These are phyloP conservation scores for Hydrolagus colliei DNA, from an alignment of 2,797 vertebrate species.

Conservation along the genomic window DNA sequence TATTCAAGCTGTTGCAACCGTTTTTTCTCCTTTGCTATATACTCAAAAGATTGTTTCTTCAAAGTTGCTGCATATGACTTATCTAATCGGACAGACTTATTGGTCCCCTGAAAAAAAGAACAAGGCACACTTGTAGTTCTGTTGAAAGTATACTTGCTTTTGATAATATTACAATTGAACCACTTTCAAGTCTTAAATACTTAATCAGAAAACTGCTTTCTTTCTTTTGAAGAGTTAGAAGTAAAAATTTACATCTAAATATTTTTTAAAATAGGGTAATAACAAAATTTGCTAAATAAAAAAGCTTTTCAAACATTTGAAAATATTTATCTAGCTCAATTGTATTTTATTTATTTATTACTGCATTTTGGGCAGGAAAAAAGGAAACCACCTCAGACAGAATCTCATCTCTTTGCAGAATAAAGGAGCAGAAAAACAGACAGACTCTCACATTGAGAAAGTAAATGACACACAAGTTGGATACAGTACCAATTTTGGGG, in stretches of 20 bases:
- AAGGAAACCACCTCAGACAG: no score
- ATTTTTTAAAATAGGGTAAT: not conserved
- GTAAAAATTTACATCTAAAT: not conserved
- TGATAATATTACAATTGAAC: not conserved
- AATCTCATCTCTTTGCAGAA: no score
- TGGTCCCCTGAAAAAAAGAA: constrained; percentile 53
- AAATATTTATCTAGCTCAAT: not conserved
- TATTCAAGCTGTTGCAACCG: constrained; percentile 84
- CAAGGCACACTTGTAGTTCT: constrained; percentile 35
- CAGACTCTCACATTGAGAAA: no score
- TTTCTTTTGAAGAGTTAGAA: not conserved
- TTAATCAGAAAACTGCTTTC: not conserved
- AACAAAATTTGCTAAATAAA: not conserved
- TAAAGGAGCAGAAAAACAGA: no score
- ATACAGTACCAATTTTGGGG: no score
- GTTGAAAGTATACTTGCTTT: constrained; percentile 30
- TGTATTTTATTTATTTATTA: not conserved
- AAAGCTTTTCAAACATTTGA: not conserved
- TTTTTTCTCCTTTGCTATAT: constrained; percentile 82
- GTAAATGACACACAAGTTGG: no score
- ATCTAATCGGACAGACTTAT: constrained; percentile 70
- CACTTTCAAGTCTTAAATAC: not conserved
- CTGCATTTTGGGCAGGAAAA: not conserved
- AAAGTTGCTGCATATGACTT: constrained; percentile 53
- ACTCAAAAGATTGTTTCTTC: constrained; percentile 74